A percentile compares a stretch with the other conserved stretches of the same genome.
phyloP scores from a whole-genome alignment of 2,888 invertebrate species.

The Frankliniella fusca region DNA sequence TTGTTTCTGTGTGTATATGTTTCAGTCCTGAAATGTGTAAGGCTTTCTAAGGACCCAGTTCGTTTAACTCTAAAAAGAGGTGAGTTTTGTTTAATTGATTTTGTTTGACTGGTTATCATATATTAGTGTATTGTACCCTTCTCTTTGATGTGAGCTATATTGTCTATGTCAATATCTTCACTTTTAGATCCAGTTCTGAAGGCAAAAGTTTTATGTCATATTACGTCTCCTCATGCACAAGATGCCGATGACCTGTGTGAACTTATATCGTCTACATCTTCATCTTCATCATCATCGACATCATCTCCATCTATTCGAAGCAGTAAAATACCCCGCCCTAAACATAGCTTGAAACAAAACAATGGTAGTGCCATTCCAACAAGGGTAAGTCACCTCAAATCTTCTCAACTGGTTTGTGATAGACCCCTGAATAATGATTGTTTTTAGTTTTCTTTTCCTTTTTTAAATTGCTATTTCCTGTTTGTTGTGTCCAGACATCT shows the following conservation, averaged over 20 bases:
- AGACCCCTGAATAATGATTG: not conserved
- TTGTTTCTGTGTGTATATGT: slow-evolving; percentile 41
- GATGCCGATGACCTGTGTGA: slow-evolving; percentile 13
- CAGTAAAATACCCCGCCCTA: slow-evolving; percentile 2
- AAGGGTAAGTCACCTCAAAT: not conserved
- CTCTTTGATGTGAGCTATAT: not conserved
- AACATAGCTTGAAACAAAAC: not conserved
- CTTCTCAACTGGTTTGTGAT: not conserved
- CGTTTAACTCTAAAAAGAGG: slow-evolving; percentile 87
- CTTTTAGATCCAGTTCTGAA: slow-evolving; percentile 80
- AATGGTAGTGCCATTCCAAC: slow-evolving; percentile 11
- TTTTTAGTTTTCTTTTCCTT: not conserved
- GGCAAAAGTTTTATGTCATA: slow-evolving; percentile 48
- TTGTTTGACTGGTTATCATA: not conserved
- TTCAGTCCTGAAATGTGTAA: slow-evolving; percentile 89
- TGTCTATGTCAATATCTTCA: slow-evolving; percentile 35
- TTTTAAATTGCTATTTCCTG: not conserved
- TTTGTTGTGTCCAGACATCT: not conserved
- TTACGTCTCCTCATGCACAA: slow-evolving; percentile 27
- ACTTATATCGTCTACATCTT: not conserved
- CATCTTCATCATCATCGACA: not conserved
- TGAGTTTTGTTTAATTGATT: slow-evolving; percentile 51
- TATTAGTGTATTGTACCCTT: not conserved
- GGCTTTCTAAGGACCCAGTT: slow-evolving; percentile 84
- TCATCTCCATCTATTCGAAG: slow-evolving; percentile 14